Evolutionary conservation across 1,140 invertebrate species (phyloP).

Genomic region (Papilio glaucus): DNA sequence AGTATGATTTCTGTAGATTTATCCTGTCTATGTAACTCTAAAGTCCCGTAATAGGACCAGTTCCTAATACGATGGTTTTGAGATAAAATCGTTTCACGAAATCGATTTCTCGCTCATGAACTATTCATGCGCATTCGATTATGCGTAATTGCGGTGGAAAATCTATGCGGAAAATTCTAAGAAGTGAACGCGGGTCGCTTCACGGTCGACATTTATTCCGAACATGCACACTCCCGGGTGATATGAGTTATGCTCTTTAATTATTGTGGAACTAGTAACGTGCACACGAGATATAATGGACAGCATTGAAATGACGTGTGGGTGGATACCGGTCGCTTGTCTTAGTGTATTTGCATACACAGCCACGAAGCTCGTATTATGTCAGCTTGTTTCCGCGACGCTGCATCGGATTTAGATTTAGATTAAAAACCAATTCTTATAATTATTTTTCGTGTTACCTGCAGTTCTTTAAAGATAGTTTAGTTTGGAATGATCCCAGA

Average conservation of each 20-base stretch:
- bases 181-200: conserved; percentile 5
- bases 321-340: conserved; percentile 15
- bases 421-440: too few relatives aligned
- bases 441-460: too few relatives aligned
- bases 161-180: conserved; percentile 37
- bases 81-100: conserved; percentile 38
- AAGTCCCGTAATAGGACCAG: conserved; percentile 6
- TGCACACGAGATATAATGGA: conserved; percentile 27
- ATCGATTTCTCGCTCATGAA: conserved; percentile 37
- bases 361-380: not conserved
- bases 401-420: conserved; percentile 15
- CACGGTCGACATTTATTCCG: conserved; percentile 10
- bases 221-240: not conserved
- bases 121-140: conserved; percentile 38
- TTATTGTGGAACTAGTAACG: conserved; percentile 23
- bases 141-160: conserved; percentile 36
- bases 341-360: conserved; percentile 7
- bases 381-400: conserved; percentile 14
- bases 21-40: not conserved
- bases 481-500: too few relatives aligned
- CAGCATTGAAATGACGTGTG: conserved; percentile 16
- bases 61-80: conserved; percentile 7
- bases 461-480: too few relatives aligned
- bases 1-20: not conserved
- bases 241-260: conserved; percentile 33